Base-by-base conservation (phyloP, 2,888 invertebrate genomes). In the Diplolepis rosae region DNA sequence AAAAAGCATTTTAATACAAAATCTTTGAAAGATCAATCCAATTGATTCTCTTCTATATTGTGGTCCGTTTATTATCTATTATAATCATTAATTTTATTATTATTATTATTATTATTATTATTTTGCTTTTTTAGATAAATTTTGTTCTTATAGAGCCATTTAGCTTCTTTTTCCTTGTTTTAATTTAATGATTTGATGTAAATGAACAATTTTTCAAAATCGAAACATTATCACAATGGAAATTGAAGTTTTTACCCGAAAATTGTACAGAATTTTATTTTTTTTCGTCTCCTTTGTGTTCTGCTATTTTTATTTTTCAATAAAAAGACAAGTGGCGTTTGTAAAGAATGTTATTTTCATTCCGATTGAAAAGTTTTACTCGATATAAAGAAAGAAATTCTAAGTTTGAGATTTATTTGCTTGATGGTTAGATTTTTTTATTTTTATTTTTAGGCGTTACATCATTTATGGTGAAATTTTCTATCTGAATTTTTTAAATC, bases 1-100 rank as follows among this genome's bases (percentile, higher is more conserved):
- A 82, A 80, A 66, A 50, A 27, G 79, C 81, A 84, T 84, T 85
- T 85, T 84, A 85, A 85, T 86, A 85, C 78, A 82, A 84, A 85
- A 83, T 79, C 80, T 81, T 78, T 79, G 80, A 81, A 71, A 61
- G 27, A 51, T 28, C 22, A 68, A 48, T 11, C 32, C 32, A 67
- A 50, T 65, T 52, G 65, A 69, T 45, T 65, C 48, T 74, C 61
- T 39, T 35, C 39, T 22, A 61, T 24, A 28, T 15, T 39, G 22
- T 27, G 24, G 50, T 24, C 13, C 27, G 27, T 50, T 50, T 27
- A 50, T 24, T 50, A 24, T 18, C 22, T 24, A 27, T 50, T 50
- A 50, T 50, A 50, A 11, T 50, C 27, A 24, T 39, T 50, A 13
- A 50, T 24, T 50, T 50, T 24, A 24, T 2, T 61, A 24, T 24